Evolutionary conservation across 2,113 vertebrate genomes (phyloP).

Genomic region (Clarias macrocephalus): DNA sequence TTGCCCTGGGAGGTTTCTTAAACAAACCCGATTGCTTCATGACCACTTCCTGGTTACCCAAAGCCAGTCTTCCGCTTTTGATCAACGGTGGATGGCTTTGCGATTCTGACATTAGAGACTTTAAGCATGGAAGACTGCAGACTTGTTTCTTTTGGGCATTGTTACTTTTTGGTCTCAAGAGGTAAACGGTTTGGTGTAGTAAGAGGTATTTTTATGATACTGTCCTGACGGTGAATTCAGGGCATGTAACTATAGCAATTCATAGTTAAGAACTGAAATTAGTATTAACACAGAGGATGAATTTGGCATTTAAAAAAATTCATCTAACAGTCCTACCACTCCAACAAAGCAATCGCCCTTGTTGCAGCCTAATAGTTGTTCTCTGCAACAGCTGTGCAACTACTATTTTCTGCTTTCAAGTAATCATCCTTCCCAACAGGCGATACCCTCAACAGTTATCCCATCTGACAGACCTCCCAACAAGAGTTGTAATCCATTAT

Average conservation of each 20-base stretch:
- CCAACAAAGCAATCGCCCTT: too few relatives aligned
- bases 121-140: background rate
- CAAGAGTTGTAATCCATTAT: background rate
- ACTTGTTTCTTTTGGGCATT: background rate
- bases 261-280: background rate
- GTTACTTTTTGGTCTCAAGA: background rate
- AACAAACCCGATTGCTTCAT: constrained; percentile 46
- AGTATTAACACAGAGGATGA: too few relatives aligned
- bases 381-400: background rate
- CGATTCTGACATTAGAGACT: background rate
- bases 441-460: background rate
- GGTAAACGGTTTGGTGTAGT: background rate
- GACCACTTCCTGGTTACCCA: background rate
- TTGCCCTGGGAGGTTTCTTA: background rate
- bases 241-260: background rate
- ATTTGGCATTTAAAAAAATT: too few relatives aligned
- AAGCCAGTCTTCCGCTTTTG: background rate
- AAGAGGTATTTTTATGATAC: background rate
- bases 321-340: background rate
- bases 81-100: constrained; percentile 5
- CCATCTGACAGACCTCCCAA: background rate
- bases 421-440: background rate
- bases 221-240: background rate
- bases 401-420: too few relatives aligned
- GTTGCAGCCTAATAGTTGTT: background rate